Conservation (phyloP, 2,797 vertebrate species). For the Sarcophilus harrisii region DNA sequence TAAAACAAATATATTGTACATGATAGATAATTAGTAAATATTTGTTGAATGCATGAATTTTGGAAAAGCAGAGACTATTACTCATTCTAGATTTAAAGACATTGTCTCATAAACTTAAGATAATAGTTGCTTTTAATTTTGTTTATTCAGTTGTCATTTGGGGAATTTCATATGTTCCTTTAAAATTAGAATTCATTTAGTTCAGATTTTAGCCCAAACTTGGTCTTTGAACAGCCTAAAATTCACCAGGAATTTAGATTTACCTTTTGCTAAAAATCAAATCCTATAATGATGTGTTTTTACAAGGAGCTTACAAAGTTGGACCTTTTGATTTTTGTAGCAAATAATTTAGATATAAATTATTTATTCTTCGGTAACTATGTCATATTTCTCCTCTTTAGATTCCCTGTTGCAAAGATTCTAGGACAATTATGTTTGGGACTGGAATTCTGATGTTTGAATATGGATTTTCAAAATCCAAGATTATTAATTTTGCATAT, state of each 20-base stretch:
- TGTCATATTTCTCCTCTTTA: not conserved
- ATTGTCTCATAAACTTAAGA: slow-evolving; percentile 37
- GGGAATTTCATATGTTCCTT: slow-evolving; percentile 35
- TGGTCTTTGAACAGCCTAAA: not conserved
- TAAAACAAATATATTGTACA: not conserved
- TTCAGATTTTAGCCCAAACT: not conserved
- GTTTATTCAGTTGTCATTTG: slow-evolving; percentile 47
- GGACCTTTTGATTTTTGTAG: fast-evolving
- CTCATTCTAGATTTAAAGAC: not conserved
- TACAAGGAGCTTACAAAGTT: fast-evolving
- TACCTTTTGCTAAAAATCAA: fast-evolving
- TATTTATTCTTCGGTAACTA: fast-evolving
- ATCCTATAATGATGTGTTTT: not conserved
- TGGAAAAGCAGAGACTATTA: not conserved
- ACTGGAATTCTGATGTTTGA: too few species aligned
- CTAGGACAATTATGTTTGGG: not conserved
- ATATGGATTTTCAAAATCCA: fast-evolving
- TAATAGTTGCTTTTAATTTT: slow-evolving; percentile 12
- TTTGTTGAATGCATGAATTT: not conserved
- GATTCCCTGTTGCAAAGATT: not conserved
- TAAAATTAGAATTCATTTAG: slow-evolving; percentile 14
- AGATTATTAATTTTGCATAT: fast-evolving
- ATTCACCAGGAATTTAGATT: not conserved
- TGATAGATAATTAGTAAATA: fast-evolving
- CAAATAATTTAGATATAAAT: fast-evolving